These are phyloP conservation scores for Microplitis mediator DNA, from an alignment of 1,140 invertebrate species.

Conservation along the genomic window DNA sequence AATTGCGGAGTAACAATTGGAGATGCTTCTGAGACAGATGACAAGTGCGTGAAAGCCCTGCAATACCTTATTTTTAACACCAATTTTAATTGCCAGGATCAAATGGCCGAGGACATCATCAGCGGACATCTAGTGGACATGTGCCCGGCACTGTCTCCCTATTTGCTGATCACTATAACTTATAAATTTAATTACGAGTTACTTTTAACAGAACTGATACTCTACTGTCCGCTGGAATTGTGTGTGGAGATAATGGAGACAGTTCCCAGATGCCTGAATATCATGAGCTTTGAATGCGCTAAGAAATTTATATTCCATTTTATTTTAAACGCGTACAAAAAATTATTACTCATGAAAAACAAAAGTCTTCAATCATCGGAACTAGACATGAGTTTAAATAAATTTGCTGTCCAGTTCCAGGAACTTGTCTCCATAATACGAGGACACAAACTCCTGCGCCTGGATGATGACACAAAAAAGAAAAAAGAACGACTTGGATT, in stretches of 20 bases:
- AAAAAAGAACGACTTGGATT: conserved; percentile 42
- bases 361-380: conserved; percentile 36
- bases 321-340: conserved; percentile 39
- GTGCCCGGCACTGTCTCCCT: conserved; percentile 52
- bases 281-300: conserved; percentile 42
- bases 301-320: conserved; percentile 32
- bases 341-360: conserved; percentile 35
- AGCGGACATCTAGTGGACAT: conserved; percentile 49
- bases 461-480: conserved; percentile 24
- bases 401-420: conserved; percentile 37
- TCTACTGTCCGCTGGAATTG: conserved; percentile 51
- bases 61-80: conserved; percentile 53
- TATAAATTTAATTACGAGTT: conserved; percentile 49
- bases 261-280: conserved; percentile 37
- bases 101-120: conserved; percentile 43
- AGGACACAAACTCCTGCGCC: conserved; percentile 33
- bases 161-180: conserved; percentile 51
- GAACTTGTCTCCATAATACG: conserved; percentile 41
- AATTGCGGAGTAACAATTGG: conserved; percentile 22
- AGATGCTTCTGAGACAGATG: conserved; percentile 24
- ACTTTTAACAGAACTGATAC: conserved; percentile 45
- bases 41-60: conserved; percentile 35
- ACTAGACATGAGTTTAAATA: conserved; percentile 30
- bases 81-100: conserved; percentile 45
- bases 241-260: conserved; percentile 46